Conservation (phyloP, 1,140 invertebrate genomes). For the Euglossa dilemma region DNA sequence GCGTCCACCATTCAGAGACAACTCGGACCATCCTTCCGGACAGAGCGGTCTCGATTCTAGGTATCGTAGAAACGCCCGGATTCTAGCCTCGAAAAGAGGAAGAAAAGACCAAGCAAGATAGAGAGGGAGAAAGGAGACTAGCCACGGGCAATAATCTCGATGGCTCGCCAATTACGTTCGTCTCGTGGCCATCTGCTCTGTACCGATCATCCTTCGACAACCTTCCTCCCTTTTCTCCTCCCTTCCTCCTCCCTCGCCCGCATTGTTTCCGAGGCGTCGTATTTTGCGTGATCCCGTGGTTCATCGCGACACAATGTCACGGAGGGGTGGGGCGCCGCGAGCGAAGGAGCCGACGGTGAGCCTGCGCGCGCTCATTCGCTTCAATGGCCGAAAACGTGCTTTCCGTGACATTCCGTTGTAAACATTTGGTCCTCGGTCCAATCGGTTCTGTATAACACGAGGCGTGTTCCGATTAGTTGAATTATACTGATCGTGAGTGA, state of each 20-base stretch:
- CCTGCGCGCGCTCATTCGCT: not conserved
- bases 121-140: conserved; percentile 10
- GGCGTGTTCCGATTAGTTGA: no score
- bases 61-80: no score
- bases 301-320: conserved; percentile 49
- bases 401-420: no score
- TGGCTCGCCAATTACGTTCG: conserved; percentile 76
- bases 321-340: not conserved
- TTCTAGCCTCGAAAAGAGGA: not conserved
- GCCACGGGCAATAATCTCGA: conserved; percentile 75
- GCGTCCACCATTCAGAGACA: conserved; percentile 27
- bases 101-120: not conserved
- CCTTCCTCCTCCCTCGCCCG: conserved; percentile 11
- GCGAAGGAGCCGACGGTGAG: not conserved
- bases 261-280: not conserved
- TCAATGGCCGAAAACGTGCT: not conserved
- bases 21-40: not conserved
- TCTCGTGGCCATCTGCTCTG: conserved; percentile 78
- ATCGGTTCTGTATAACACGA: no score
- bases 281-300: conserved; percentile 52
- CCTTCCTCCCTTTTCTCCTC: conserved; percentile 40
- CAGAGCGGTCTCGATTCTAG: conserved; percentile 42
- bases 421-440: no score
- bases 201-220: conserved; percentile 67
- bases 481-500: no score